phyloP scores from a whole-genome alignment of 2,113 vertebrate species.

The Sitta europaea region DNA sequence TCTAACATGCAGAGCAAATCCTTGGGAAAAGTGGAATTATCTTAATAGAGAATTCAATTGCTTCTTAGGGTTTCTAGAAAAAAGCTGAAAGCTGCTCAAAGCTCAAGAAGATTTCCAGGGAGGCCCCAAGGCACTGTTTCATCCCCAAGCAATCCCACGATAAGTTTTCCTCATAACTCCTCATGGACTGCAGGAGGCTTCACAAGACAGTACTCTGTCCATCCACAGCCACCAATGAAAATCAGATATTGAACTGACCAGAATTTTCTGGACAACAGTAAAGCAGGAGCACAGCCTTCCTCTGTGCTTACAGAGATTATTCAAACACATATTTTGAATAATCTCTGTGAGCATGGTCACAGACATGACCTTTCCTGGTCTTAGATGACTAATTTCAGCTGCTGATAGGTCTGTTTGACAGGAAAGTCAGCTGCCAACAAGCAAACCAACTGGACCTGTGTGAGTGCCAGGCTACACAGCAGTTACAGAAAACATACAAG shows the following conservation, averaged over 20 bases:
- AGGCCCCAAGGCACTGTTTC: not conserved
- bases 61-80: not conserved
- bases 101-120: not conserved
- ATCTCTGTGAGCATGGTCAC: too few species aligned
- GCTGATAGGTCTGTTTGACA: not conserved
- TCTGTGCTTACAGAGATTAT: not conserved
- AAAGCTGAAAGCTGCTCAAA: not conserved
- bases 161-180: not conserved
- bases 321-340: not conserved
- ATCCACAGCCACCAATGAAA: not conserved
- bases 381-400: not conserved
- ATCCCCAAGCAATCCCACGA: not conserved
- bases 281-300: not conserved
- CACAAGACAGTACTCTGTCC: not conserved
- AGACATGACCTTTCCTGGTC: not conserved
- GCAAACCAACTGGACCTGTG: not conserved
- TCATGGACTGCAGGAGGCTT: not conserved
- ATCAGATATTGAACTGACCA: not conserved
- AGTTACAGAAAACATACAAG: not conserved
- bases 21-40: not conserved
- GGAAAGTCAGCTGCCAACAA: not conserved
- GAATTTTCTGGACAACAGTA: rapidly evolving
- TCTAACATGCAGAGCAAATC: not conserved
- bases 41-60: not conserved
- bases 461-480: not conserved